Conservation (phyloP, 2,113 vertebrate genomes). For the Clarias magur region DNA sequence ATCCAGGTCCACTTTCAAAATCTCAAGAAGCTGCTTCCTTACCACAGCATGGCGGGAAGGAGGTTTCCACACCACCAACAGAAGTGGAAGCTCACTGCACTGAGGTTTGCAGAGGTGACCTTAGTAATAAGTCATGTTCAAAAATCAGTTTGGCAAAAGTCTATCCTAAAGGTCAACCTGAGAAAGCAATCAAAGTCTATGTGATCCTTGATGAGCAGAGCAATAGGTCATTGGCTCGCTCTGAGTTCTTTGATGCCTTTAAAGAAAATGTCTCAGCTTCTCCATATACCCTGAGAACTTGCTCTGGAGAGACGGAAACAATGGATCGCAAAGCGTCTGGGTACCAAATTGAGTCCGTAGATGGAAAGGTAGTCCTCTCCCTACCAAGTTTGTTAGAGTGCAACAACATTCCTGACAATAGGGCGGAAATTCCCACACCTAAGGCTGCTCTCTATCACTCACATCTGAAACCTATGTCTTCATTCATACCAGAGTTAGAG, state of each 20-base stretch:
- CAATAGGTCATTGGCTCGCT: no score
- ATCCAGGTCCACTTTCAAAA: constrained; percentile 16
- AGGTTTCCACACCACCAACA: background rate
- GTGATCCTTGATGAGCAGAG: no score
- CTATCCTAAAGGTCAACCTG: no score
- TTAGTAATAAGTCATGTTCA: no score
- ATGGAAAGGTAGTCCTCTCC: background rate
- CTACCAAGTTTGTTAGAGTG: constrained; percentile 35
- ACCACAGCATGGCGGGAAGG: constrained; percentile 36
- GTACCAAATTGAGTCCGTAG: background rate
- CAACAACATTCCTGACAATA: constrained; percentile 40
- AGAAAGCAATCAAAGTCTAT: no score
- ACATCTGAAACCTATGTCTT: constrained; percentile 9
- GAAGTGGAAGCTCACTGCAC: constrained; percentile 22
- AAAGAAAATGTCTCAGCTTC: no score
- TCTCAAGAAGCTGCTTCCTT: background rate
- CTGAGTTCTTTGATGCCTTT: no score
- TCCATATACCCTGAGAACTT: no score
- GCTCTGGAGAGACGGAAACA: no score
- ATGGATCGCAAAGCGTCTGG: no score
- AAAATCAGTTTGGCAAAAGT: no score
- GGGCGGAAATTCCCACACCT: constrained; percentile 40
- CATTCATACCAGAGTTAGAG: constrained; percentile 35
- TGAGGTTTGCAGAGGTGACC: constrained; percentile 9
- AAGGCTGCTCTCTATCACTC: background rate